Evolutionary conservation across 1,140 invertebrate species (phyloP), one percentile per base, ranked within the genome.

Genomic region (Sinonovacula constricta): DNA sequence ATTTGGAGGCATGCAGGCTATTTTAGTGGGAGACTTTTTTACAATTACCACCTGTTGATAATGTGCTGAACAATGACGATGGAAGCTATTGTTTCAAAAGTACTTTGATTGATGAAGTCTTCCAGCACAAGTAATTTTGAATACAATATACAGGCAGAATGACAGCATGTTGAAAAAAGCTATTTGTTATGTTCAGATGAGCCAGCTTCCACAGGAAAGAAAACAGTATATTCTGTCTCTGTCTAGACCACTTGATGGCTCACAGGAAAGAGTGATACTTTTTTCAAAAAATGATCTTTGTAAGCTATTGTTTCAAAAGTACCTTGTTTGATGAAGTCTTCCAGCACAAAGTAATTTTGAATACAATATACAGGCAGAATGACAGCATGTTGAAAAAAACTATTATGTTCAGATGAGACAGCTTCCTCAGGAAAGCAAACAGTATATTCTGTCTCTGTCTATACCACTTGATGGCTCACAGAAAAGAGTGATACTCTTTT

Each of bases 11-110:
- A n/a, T n/a, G n/a, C n/a, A n/a, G n/a, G 34, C 51, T 18, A 66
- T 66, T 26, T 33, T 66, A 7, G 4, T 14, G 22, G 63, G 63
- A 15, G 63, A 66, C 28, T 66, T 66, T n/a, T 66, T 66, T 26
- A 18, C 63, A 66, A 34, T 45, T 66, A 3, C 63, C 63, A 30
- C 63, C 63, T 2, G 63, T 66, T 15, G 28, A 34, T 28, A 66
- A 66, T 66, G 7, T 3, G 14, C 18, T 51, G 30, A 49, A 66
- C 26, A 51, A 28, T 51, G 63, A 66, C 24, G 30, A 24, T 26
- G n/a, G n/a, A n/a, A n/a, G n/a, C n/a, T n/a, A n/a, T n/a, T n/a
- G n/a, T n/a, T n/a, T n/a, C n/a, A n/a, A n/a, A n/a, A n/a, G n/a
- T n/a, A n/a, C n/a, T n/a, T n/a, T n/a, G n/a, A n/a, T n/a, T n/a